phyloP scores from a whole-genome alignment of 1,140 invertebrate genomes.

The Choristoneura fumiferana region DNA sequence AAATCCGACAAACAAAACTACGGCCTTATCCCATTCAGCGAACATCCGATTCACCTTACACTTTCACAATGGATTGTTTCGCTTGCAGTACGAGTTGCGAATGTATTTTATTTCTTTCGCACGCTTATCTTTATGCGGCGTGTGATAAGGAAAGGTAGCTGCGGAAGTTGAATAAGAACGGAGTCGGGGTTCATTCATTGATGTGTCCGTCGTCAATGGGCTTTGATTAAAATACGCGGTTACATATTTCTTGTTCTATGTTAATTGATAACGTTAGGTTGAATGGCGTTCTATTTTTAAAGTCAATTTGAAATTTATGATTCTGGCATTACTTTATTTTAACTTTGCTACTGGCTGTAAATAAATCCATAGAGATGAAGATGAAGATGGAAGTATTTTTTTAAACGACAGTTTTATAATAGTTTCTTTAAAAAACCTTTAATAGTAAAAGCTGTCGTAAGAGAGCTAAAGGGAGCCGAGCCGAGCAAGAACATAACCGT shows the following conservation, averaged over 20 bases:
- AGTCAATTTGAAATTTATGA: too few relatives aligned
- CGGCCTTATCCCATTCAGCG: conserved; percentile 24
- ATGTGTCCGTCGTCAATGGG: conserved; percentile 55
- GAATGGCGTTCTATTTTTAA: not conserved
- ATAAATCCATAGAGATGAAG: too few relatives aligned
- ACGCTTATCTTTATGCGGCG: not conserved
- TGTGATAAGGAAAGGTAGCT: conserved; percentile 46
- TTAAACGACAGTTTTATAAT: too few relatives aligned
- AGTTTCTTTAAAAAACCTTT: too few relatives aligned
- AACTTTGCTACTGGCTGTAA: too few relatives aligned
- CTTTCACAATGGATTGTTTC: conserved; percentile 59
- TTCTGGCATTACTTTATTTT: too few relatives aligned
- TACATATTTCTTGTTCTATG: conserved; percentile 12
- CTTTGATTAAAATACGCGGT: conserved; percentile 18
- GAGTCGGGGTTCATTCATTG: conserved; percentile 62
- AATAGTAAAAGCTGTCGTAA: too few relatives aligned
- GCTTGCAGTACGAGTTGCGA: conserved; percentile 33
- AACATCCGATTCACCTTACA: conserved; percentile 8
- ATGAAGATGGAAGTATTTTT: too few relatives aligned
- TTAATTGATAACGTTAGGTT: conserved; percentile 8
- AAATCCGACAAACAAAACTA: conserved; percentile 1
- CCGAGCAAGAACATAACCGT: too few relatives aligned
- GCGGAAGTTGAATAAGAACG: conserved; percentile 66
- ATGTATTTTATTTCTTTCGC: conserved; percentile 19
- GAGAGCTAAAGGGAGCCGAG: too few relatives aligned